Evolutionary conservation across 2,797 vertebrate genomes (phyloP), one percentile per base, ranked within the genome.

Genomic region (Rhabdomys pumilio): DNA sequence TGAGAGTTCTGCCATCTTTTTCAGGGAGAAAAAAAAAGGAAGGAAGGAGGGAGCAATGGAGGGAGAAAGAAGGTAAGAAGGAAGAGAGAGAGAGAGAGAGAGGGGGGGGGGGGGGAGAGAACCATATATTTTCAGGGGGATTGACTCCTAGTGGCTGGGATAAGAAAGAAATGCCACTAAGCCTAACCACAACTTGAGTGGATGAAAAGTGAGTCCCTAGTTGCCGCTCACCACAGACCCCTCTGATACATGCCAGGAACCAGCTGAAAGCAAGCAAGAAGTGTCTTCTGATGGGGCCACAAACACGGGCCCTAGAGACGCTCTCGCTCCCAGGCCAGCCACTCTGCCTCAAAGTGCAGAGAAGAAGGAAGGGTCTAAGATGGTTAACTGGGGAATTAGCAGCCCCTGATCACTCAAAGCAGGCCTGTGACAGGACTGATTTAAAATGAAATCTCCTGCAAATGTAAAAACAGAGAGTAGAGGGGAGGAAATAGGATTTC

Each of bases 311-410:
- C 98, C 98, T 96, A 95, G 93, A 85, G 96, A 88, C 97, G 82
- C 95, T 96, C 0, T 91, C 17, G 4, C 41, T n/a, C 88, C 59
- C 44, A 76, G 97, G 93, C 91, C 96, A 76, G 72, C 98, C 98
- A 98, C 98, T 98, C 98, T 98, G 97, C 98, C 98, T 98, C 97
- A 98, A 98, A 98, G 96, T 81, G 90, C 93, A 77, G 77, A 94
- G 69, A 88, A 55, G 44, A 50, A 84, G 90, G 83, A 19, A 41
- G 44, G 59, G 34, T 11, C 15, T 77, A 59, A 15, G 31, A 31
- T 17, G 24, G 72, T 3, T 20, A 76, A n/a, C 72, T 57, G 8
- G 94, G 97, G 97, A 96, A 98, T 96, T 82, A 75, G 92, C 87
- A 11, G 17, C 94, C 87, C 97, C 98, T 93, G 96, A 94, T 98